These are phyloP conservation scores for Leptinotarsa peninsularis DNA, from an alignment of 2,888 invertebrate species.

Conservation along the genomic window DNA sequence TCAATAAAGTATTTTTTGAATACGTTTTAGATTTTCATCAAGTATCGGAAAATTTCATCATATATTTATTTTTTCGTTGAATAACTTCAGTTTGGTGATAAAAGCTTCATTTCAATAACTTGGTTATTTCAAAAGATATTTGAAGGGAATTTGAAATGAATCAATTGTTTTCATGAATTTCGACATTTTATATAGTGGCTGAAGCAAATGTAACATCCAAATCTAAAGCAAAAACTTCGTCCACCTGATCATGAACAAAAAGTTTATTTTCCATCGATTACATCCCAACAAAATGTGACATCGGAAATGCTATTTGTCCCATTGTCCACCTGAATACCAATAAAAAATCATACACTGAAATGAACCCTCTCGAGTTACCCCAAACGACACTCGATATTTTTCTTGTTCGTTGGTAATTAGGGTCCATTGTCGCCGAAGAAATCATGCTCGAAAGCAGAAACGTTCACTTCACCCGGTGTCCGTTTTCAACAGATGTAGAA, in stretches of 20 bases:
- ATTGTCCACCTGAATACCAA: not conserved
- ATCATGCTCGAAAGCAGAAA: constrained; percentile 39
- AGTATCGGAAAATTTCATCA: too few relatives aligned
- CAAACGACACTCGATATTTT: constrained; percentile 10
- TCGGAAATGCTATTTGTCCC: not conserved
- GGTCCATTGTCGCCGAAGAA: constrained; percentile 53
- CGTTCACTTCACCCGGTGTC: constrained; percentile 52
- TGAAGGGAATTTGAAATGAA: not conserved
- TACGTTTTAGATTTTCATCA: too few relatives aligned
- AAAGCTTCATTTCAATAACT: too few relatives aligned
- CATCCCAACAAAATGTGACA: not conserved
- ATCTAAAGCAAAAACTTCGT: too few relatives aligned
- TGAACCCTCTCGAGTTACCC: not conserved
- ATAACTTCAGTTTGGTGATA: too few relatives aligned
- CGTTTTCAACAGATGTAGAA: constrained; percentile 62
- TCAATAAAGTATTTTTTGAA: too few relatives aligned
- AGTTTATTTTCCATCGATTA: not conserved
- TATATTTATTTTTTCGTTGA: too few relatives aligned
- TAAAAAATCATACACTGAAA: constrained; percentile 6
- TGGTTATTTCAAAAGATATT: too few relatives aligned
- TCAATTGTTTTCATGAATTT: not conserved
- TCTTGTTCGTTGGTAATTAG: constrained; percentile 47
- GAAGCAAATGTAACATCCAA: too few relatives aligned
- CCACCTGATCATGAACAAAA: not conserved
- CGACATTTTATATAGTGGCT: too few relatives aligned